Evolutionary conservation across 2,888 invertebrate genomes (phyloP).

Genomic region (Pomacea canaliculata): DNA sequence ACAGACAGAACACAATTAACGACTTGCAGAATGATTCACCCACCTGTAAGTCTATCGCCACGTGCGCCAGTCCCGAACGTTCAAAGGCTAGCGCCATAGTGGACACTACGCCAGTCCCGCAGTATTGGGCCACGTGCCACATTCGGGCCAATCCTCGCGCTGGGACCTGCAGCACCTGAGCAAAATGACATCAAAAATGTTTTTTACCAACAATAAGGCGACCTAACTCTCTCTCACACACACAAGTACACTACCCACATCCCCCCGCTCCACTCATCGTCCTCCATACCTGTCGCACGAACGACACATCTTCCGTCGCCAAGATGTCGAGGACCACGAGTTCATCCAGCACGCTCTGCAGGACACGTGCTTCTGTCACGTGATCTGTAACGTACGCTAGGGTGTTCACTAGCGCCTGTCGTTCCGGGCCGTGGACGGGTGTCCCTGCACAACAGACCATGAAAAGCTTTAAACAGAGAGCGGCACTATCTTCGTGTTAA

Average conservation of each 20-base stretch:
- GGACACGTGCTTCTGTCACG: conserved; percentile 15
- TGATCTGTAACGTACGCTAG: conserved; percentile 11
- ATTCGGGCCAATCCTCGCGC: conserved; percentile 10
- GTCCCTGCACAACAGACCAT: not conserved
- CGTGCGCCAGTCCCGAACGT: not conserved
- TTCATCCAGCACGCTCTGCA: conserved; percentile 18
- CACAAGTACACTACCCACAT: not conserved
- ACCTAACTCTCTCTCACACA: no score
- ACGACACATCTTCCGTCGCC: conserved; percentile 3
- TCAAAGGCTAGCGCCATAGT: conserved; percentile 14
- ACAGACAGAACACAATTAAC: no score
- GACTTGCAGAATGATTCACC: no score
- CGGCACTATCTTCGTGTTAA: no score
- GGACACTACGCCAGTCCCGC: conserved; percentile 17
- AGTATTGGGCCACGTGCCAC: conserved; percentile 25
- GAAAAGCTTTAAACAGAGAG: not conserved
- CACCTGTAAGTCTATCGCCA: conserved; percentile 14
- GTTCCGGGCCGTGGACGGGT: conserved; percentile 11
- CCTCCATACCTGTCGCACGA: conserved; percentile 14
- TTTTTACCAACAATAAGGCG: no score
- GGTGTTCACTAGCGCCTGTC: conserved; percentile 12
- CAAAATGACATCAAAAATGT: not conserved
- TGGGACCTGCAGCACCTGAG: conserved; percentile 11
- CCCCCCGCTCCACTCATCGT: no score
- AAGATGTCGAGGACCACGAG: conserved; percentile 9